phyloP scores from a whole-genome alignment of 2,888 invertebrate genomes.

The Volucella inflata region DNA sequence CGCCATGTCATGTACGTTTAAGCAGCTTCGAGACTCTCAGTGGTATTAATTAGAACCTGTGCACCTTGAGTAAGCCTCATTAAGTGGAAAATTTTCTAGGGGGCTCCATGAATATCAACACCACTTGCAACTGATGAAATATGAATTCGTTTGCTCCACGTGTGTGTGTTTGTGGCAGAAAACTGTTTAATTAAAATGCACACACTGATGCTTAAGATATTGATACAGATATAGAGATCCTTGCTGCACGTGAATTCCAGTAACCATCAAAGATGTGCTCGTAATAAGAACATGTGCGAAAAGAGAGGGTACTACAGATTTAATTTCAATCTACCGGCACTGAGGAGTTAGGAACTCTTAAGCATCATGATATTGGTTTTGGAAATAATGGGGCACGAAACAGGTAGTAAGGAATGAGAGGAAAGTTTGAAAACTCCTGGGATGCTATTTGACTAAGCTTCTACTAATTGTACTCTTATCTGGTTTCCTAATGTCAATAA shows the following conservation, averaged over 20 bases:
- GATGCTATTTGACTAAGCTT: too few species aligned
- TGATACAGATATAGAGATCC: neutral
- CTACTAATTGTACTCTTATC: too few species aligned
- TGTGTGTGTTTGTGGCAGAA: constrained; percentile 6
- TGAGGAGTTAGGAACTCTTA: neutral
- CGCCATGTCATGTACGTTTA: neutral
- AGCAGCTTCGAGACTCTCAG: neutral
- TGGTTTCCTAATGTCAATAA: too few species aligned
- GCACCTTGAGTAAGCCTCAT: constrained; percentile 68
- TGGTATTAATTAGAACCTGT: constrained; percentile 58
- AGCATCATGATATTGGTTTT: neutral
- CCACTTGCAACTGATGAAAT: constrained; percentile 33
- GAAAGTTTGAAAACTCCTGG: too few species aligned
- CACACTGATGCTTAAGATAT: constrained; percentile 23
- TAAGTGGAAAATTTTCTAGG: constrained; percentile 55
- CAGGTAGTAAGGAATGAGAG: too few species aligned
- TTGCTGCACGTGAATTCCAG: neutral
- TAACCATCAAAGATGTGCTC: constrained; percentile 9
- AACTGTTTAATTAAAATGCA: constrained; percentile 59
- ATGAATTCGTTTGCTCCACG: neutral
- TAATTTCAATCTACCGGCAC: constrained; percentile 18
- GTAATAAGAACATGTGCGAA: constrained; percentile 29
- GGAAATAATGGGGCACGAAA: too few species aligned
- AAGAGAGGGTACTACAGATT: neutral
- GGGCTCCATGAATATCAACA: neutral